Conservation (phyloP, 2,888 invertebrate genomes). For the Ferrisia virgata region DNA sequence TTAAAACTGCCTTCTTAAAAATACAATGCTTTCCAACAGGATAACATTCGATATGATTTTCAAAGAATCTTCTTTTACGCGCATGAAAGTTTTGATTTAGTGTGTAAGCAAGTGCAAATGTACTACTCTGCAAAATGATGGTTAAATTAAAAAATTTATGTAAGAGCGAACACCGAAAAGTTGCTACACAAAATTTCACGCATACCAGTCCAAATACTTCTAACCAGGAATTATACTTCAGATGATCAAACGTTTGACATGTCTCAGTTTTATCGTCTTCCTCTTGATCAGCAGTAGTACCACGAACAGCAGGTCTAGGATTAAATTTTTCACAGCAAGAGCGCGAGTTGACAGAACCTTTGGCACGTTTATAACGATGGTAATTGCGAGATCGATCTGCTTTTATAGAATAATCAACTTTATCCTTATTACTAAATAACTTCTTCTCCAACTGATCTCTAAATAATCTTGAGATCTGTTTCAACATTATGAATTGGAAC, state of each 20-base stretch:
- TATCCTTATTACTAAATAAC: not conserved
- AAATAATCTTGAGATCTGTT: slow-evolving; percentile 26
- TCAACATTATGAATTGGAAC: slow-evolving; percentile 32
- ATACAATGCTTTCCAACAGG: not conserved
- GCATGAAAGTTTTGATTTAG: slow-evolving; percentile 60
- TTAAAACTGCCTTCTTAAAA: not conserved
- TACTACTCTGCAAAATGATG: slow-evolving; percentile 58
- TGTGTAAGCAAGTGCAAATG: slow-evolving; percentile 63
- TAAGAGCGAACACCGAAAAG: not conserved
- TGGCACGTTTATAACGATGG: not conserved
- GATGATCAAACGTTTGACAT: not conserved
- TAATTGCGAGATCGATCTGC: not conserved
- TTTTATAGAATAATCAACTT: slow-evolving; percentile 7
- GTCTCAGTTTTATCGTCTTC: not conserved
- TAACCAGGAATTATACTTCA: slow-evolving; percentile 25
- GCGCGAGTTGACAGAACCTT: not conserved
- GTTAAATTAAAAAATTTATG: not conserved
- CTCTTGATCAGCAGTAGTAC: not conserved
- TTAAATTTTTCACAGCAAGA: not conserved
- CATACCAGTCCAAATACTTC: slow-evolving; percentile 42
- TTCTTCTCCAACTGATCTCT: slow-evolving; percentile 34
- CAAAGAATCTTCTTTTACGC: slow-evolving; percentile 51
- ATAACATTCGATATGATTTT: slow-evolving; percentile 37
- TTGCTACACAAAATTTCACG: not conserved
- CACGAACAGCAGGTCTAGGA: not conserved